These are phyloP conservation scores for Eubasilissa regina DNA, from an alignment of 1,140 invertebrate genomes.

Conservation along the genomic window DNA sequence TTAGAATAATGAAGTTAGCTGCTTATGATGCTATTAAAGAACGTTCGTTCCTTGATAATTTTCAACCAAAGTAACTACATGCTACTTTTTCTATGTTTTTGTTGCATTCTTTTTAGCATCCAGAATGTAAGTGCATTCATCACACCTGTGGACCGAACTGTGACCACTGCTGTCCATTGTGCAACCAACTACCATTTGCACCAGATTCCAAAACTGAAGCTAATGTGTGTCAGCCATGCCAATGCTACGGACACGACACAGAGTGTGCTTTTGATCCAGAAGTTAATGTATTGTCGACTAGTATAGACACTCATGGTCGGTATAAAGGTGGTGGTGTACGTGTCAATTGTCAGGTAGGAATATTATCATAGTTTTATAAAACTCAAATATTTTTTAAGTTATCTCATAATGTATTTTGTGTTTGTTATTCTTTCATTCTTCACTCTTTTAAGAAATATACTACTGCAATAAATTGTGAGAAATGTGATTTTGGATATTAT, in stretches of 20 bases:
- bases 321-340: constrained; percentile 93
- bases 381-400: constrained; percentile 24
- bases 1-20: too few species aligned
- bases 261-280: constrained; percentile 86
- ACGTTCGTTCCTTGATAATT: too few species aligned
- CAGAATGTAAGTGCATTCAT: constrained; percentile 89
- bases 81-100: too few species aligned
- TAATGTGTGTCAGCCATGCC: constrained; percentile 84
- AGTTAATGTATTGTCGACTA: constrained; percentile 75
- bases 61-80: too few species aligned
- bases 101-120: constrained; percentile 72
- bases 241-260: constrained; percentile 88
- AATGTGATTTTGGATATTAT: constrained; percentile 84
- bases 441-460: constrained; percentile 77
- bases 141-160: constrained; percentile 92
- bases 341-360: constrained; percentile 86
- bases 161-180: constrained; percentile 89
- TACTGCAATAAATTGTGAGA: constrained; percentile 90
- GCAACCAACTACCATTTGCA: constrained; percentile 83
- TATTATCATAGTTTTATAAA: not conserved
- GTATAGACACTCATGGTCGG: constrained; percentile 79
- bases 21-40: too few species aligned
- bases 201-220: constrained; percentile 78
- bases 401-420: not conserved
- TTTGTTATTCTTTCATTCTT: not conserved